These are phyloP conservation scores for Silurus meridionalis DNA, from an alignment of 2,113 vertebrate genomes.

Conservation along the genomic window DNA sequence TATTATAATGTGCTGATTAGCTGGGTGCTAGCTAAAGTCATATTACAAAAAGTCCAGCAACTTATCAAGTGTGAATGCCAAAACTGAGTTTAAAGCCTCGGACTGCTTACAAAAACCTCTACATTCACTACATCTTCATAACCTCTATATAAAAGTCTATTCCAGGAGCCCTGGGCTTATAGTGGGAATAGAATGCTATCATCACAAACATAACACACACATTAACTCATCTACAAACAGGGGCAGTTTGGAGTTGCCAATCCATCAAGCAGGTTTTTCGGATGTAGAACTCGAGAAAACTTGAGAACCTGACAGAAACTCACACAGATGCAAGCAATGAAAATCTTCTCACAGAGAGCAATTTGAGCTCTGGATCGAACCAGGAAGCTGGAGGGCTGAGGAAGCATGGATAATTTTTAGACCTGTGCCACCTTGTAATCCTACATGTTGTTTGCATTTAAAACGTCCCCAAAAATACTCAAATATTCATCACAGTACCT, in stretches of 20 bases:
- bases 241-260: background rate
- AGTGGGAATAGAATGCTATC: background rate
- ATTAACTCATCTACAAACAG: background rate
- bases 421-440: background rate
- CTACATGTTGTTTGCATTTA: background rate
- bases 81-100: background rate
- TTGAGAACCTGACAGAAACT: background rate
- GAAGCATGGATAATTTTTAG: background rate
- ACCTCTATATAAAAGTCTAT: background rate
- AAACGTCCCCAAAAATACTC: background rate
- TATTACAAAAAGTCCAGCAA: background rate
- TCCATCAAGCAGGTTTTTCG: background rate
- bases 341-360: background rate
- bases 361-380: background rate
- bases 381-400: background rate
- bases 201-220: background rate
- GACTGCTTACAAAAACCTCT: background rate
- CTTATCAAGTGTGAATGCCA: background rate
- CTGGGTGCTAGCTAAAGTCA: conserved; percentile 32
- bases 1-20: conserved; percentile 37
- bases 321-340: background rate
- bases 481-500: background rate
- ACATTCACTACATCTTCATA: background rate
- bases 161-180: background rate
- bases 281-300: background rate